A percentile compares a stretch with the other conserved stretches of the same genome.
phyloP scores from a whole-genome alignment of 2,113 vertebrate species.

The Eudorcas thomsonii region DNA sequence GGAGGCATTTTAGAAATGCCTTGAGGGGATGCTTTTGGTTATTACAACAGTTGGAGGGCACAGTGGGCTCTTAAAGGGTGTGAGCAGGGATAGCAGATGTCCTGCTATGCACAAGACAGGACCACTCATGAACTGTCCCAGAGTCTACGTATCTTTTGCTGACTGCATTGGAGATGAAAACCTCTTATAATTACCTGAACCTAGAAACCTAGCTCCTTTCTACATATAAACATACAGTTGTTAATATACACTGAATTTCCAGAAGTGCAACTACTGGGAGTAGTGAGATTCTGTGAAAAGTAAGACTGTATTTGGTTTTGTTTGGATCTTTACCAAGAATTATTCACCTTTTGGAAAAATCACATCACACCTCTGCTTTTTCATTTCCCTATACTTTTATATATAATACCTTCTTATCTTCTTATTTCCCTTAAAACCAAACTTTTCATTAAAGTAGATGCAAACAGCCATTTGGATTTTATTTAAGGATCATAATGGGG shows the following conservation, averaged over 20 bases:
- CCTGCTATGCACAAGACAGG: not conserved
- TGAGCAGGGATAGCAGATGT: not conserved
- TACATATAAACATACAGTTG: not conserved
- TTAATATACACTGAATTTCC: not conserved
- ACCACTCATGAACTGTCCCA: not conserved
- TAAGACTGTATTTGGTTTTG: not conserved
- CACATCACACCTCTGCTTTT: not conserved
- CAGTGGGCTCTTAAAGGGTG: not conserved
- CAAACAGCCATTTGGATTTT: not conserved
- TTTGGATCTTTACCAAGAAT: constrained; percentile 18
- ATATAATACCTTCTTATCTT: not conserved
- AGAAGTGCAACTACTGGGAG: not conserved
- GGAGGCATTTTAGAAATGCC: not conserved
- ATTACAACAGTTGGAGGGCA: not conserved
- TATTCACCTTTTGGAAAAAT: constrained; percentile 35
- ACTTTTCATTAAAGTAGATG: not conserved
- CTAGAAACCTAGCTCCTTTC: not conserved
- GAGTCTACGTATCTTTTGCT: not conserved
- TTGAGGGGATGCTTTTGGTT: not conserved
- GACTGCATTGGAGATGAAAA: not conserved
- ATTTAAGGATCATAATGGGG: not conserved
- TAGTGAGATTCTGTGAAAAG: constrained; percentile 7
- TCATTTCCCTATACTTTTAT: not conserved
- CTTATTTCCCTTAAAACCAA: not conserved
- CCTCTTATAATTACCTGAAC: not conserved